Evolutionary conservation across 2,888 invertebrate genomes (phyloP).

Genomic region (Catocala sponsa): DNA sequence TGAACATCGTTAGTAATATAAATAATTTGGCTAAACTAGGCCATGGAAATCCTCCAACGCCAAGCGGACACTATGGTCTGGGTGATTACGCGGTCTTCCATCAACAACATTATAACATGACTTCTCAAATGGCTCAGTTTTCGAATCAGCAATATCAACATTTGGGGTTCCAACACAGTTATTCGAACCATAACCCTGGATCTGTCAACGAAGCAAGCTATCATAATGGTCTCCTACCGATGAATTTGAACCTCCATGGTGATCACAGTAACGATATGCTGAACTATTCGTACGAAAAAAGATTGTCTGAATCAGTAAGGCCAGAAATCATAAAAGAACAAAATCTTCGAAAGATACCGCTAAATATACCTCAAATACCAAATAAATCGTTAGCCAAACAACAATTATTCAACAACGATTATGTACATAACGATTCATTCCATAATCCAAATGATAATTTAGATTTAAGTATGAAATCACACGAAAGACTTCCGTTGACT

Average conservation of each 20-base stretch:
- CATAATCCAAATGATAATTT: slow-evolving; percentile 51
- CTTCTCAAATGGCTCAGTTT: slow-evolving; percentile 61
- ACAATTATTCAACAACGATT: slow-evolving; percentile 38
- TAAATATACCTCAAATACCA: slow-evolving; percentile 69
- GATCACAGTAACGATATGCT: slow-evolving; percentile 46
- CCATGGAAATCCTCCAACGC: slow-evolving; percentile 59
- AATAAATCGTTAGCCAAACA: slow-evolving; percentile 63
- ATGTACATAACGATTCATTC: slow-evolving; percentile 39
- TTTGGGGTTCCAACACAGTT: slow-evolving; percentile 58
- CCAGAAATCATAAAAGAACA: slow-evolving; percentile 33
- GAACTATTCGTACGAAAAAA: slow-evolving; percentile 52
- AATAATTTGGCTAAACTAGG: slow-evolving; percentile 69
- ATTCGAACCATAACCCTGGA: slow-evolving; percentile 53
- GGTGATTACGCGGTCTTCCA: slow-evolving; percentile 66
- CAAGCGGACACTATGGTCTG: slow-evolving; percentile 62
- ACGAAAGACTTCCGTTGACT: slow-evolving; percentile 50
- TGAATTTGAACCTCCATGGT: slow-evolving; percentile 67
- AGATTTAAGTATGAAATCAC: slow-evolving; percentile 52
- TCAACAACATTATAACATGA: slow-evolving; percentile 58
- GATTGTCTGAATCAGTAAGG: slow-evolving; percentile 23
- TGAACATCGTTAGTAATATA: slow-evolving; percentile 68
- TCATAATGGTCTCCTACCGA: slow-evolving; percentile 68
- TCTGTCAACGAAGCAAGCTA: slow-evolving; percentile 55
- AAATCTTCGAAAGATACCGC: slow-evolving; percentile 42
- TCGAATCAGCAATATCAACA: slow-evolving; percentile 66